Base-by-base conservation (phyloP, 2,113 vertebrate genomes). In the Gobio gobio region DNA sequence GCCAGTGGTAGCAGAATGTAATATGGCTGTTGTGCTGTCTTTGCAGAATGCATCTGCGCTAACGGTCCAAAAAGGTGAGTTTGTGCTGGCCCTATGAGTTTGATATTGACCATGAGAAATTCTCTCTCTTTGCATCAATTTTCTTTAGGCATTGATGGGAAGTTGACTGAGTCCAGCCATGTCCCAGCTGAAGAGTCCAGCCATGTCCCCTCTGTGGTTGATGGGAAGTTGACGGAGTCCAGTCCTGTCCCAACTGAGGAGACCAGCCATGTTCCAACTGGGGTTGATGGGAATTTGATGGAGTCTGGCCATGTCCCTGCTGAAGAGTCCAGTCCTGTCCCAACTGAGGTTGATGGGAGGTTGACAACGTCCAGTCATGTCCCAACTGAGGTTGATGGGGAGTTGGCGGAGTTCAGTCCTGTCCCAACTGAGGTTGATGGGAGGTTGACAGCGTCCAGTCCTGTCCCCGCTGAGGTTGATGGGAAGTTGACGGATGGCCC, bases 161-260 rank as follows among this genome's bases (percentile, higher is more conserved):
- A 61, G 22, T 61, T 61, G 3, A 10, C 0, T 3, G n/a, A 4
- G 9, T 61, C 58, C 22, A 61, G 8, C 29, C 29, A 29, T 29
- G 29, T 29, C 29, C 4, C 51, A 0, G 5, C 3, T 0, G 16
- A 54, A 3, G 16, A 18, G 0, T 54, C 5, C 5, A 7, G 51
- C 2, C 0, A 0, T 7, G 0, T 54, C 0, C 16, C 16, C 1
- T 0, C 16, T 0, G 1, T 18, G 16, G 16, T 18, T 54, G 5
- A 18, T 6, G 16, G 5, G 5, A 54, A 54, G 51, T 2, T 54
- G 51, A 5, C 49, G 0, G 16, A 20, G 0, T 20, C 5, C 4
- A 26, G 4, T 0, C 10, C 24, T 2, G 2, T 63, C 4, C 24
- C 24, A 0, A 2, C 5, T 6, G 24, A 13, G 0, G 59, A 26